phyloP scores from a whole-genome alignment of 2,797 vertebrate species.

The Hipposideros larvatus region DNA sequence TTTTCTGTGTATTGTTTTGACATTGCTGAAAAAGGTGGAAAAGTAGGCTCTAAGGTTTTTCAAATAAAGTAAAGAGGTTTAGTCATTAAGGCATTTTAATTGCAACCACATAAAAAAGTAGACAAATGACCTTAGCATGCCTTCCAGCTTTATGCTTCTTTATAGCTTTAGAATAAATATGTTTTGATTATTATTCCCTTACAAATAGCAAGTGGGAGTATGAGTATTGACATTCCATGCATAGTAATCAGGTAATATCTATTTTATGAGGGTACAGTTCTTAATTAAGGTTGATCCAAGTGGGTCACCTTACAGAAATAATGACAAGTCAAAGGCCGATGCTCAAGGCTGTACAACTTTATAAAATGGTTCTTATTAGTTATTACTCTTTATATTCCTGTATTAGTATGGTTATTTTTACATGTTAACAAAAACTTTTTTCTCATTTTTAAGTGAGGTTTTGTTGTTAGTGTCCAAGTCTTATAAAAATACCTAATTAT shows the following conservation, averaged over 20 bases:
- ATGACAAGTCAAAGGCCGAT: constrained; percentile 9
- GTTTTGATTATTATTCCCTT: constrained; percentile 35
- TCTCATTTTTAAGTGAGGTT: neutral
- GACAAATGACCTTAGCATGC: constrained; percentile 50
- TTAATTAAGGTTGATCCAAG: constrained; percentile 50
- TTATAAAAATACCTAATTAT: neutral
- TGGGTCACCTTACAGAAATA: constrained; percentile 52
- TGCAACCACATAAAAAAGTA: neutral
- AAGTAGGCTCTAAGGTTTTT: neutral
- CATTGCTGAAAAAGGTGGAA: neutral
- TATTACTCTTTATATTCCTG: neutral
- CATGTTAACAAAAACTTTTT: neutral
- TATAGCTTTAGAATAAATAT: constrained; percentile 58
- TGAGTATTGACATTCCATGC: constrained; percentile 42
- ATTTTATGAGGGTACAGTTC: constrained; percentile 55
- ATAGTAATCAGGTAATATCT: constrained; percentile 65
- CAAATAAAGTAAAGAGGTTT: neutral
- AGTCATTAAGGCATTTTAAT: neutral
- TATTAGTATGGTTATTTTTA: neutral
- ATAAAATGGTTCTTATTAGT: neutral
- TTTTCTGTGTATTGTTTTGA: neutral
- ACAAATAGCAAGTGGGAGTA: constrained; percentile 52
- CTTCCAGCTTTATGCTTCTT: constrained; percentile 44
- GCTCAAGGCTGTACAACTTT: neutral
- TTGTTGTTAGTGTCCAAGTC: neutral